phyloP scores from a whole-genome alignment of 2,888 invertebrate species.

The Uropetala carovei region DNA sequence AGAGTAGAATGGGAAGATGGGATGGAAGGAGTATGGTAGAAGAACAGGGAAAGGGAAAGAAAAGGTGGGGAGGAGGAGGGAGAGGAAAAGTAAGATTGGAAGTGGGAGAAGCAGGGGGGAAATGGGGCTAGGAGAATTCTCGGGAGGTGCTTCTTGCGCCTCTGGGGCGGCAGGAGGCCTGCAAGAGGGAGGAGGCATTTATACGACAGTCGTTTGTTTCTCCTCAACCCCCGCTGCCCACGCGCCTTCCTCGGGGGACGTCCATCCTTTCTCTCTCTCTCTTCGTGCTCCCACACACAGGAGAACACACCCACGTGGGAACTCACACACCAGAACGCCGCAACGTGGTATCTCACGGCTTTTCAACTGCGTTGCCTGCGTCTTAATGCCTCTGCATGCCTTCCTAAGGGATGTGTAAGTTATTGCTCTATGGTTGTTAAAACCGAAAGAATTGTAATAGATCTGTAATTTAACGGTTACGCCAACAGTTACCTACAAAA shows the following conservation, averaged over 20 bases:
- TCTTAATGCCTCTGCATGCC: neutral
- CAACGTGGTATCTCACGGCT: neutral
- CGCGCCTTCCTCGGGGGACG: neutral
- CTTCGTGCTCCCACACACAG: neutral
- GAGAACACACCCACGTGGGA: neutral
- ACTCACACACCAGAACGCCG: neutral
- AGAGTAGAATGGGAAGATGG: no score
- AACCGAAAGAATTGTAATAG: no score
- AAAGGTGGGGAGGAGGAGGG: neutral
- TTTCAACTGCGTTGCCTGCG: neutral
- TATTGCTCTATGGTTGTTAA: no score
- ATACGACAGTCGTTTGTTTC: constrained; percentile 14
- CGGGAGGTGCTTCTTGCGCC: neutral
- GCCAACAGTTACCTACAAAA: no score
- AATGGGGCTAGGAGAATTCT: neutral
- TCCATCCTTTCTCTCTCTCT: neutral
- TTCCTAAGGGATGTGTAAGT: neutral
- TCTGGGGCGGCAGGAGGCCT: neutral
- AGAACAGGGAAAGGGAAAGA: neutral
- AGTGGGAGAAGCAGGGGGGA: neutral
- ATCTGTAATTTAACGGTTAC: no score
- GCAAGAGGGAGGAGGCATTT: neutral
- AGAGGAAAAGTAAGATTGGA: neutral
- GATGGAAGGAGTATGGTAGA: neutral
- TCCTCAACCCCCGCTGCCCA: neutral